Base-by-base conservation (phyloP, 2,113 vertebrate genomes). In the Ellobius talpinus region DNA sequence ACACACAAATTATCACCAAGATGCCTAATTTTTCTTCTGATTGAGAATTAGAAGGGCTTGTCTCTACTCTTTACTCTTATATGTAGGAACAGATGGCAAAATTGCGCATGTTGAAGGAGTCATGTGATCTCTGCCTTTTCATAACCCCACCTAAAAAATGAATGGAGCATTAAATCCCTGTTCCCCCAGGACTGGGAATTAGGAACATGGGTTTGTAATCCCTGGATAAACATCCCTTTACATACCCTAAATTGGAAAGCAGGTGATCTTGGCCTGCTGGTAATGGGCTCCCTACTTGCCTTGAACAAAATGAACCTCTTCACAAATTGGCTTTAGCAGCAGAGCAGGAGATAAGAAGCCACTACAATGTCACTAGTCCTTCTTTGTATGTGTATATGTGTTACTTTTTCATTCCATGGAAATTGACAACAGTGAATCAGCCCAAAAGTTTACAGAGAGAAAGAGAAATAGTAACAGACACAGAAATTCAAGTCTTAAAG, bases 101-200 rank as follows among this genome's bases (percentile, higher is more conserved):
- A 94, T 79, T 96, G 93, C 87, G 61, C n/a, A 87, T 90, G 82
- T 95, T 95, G 96, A 79, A 98, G 85, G 92, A 96, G 92, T 89
- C 0, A 12, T 82, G 55, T 87, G 89, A 52, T 91, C 33, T 93
- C 94, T 88, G 89, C n/a, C 66, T 92, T 87, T 55, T 5, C 66
- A 90, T 36, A 72, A 65, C 70, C 66, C n/a, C 39, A 58, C 85
- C 90, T 96, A 97, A 97, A 97, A 98, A 98, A 98, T 98, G 97
- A 95, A 98, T 95, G 92, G 97, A 95, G 79, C 87, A 95, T 93
- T 86, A 97, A 95, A 95, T 95, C 23, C 0, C 50, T 91, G 26
- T 88, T 93, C 81, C 96, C 93, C 26, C 33, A 31, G 88, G 92
- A 76, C 9, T 61, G 47, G 31, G 74, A 97, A 96, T 98, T 97